These are phyloP conservation scores for Trypoxylus dichotomus DNA, from an alignment of 1,140 invertebrate species.

Conservation along the genomic window DNA sequence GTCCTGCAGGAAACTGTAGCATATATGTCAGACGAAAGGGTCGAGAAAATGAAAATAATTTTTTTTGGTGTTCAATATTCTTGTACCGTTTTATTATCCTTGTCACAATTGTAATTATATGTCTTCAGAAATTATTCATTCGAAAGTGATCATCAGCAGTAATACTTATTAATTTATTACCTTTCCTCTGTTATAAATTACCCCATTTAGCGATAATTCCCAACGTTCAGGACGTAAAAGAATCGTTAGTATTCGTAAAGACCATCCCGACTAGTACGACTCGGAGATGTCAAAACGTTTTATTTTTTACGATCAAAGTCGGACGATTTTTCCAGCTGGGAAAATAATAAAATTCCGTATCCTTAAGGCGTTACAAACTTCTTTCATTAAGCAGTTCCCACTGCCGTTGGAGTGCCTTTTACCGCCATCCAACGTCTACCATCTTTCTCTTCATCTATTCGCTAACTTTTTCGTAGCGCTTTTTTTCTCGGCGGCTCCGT, in stretches of 20 bases:
- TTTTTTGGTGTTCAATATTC: too few relatives aligned
- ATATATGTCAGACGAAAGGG: too few relatives aligned
- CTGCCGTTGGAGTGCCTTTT: not conserved
- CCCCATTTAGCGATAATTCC: not conserved
- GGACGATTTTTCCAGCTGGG: slow-evolving; percentile 12
- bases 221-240: not conserved
- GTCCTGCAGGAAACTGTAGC: too few relatives aligned
- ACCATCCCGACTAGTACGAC: not conserved
- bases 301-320: not conserved
- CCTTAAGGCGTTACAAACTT: slow-evolving; percentile 20
- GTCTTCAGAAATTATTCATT: too few relatives aligned
- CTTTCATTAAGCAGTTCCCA: slow-evolving; percentile 19
- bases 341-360: slow-evolving; percentile 21
- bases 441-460: not conserved
- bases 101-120: too few relatives aligned
- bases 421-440: not conserved
- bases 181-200: too few relatives aligned
- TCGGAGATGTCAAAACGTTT: not conserved
- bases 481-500: not conserved
- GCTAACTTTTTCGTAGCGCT: not conserved
- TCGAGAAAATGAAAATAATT: too few relatives aligned
- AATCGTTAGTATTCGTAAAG: not conserved
- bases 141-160: too few relatives aligned
- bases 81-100: too few relatives aligned
- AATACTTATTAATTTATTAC: too few relatives aligned